These are phyloP conservation scores for Cyprinodon brontotheroides DNA, from an alignment of 2,113 vertebrate genomes.

Conservation along the genomic window DNA sequence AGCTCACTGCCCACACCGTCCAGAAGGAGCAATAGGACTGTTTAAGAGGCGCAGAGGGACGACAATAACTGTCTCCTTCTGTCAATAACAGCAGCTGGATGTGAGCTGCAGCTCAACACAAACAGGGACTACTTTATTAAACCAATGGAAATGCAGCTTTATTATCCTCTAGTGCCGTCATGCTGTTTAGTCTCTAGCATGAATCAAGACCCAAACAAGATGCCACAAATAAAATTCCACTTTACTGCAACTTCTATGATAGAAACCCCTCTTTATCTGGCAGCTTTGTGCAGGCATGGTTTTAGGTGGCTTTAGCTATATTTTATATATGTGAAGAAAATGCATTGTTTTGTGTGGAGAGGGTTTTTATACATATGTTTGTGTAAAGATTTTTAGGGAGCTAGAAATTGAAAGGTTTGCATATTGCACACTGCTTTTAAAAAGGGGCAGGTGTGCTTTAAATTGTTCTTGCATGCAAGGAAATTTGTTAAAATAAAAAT, in stretches of 20 bases:
- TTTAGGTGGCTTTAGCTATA: background rate
- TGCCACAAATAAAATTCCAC: background rate
- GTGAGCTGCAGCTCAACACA: background rate
- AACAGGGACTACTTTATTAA: slow-evolving; percentile 12
- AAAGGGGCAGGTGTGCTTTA: background rate
- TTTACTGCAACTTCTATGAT: background rate
- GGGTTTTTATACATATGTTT: background rate
- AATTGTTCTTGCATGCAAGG: too few relatives aligned
- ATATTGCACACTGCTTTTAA: background rate
- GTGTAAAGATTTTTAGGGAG: background rate
- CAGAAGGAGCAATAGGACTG: slow-evolving; percentile 41
- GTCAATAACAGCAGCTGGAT: slow-evolving; percentile 35
- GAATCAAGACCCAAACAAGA: background rate
- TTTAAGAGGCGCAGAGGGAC: slow-evolving; percentile 41
- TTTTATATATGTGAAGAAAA: too few relatives aligned
- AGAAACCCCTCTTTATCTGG: background rate
- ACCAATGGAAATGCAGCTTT: background rate
- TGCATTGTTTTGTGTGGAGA: background rate
- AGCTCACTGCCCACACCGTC: slow-evolving; percentile 29
- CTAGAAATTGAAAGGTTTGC: background rate
- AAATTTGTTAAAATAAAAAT: too few relatives aligned
- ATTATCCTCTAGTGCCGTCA: background rate
- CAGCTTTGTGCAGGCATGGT: background rate
- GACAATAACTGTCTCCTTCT: slow-evolving; percentile 43
- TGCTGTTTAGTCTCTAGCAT: background rate